Base-by-base conservation (phyloP, 2,888 invertebrate species). In the Fabriciana adippe region DNA sequence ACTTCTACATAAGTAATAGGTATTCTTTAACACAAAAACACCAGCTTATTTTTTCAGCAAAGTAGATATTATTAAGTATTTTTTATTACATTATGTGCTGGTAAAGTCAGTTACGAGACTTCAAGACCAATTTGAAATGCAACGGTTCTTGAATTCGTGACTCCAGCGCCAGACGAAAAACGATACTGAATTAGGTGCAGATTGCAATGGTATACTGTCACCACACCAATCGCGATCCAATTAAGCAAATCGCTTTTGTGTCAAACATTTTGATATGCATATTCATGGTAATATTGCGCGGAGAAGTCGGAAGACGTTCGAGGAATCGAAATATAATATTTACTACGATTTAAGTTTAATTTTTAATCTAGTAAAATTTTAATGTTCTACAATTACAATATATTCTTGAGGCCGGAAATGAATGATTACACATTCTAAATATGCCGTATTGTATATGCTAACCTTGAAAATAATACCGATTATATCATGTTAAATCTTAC, bases 381-480 rank as follows among this genome's bases (percentile, higher is more conserved):
- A 16, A 26, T 26, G 15, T 51, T n/a, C 8, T 41, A 41, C 35
- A 41, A 41, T 11, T 35, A 8, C 18, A 18, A 51, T 61, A 41
- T 31, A 51, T 61, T 48, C 26, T n/a, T 59, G 48, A 48, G 26
- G 15, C 85, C 84, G 85, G 85, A 86, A 83, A 78, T 73, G 68
- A 71, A 73, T 73, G 68, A 78, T 78, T 74, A 80, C 81, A 81
- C 79, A 84, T 80, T 81, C 71, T 66, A 60, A 61, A 63, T 68
- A 71, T 67, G 64, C 62, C 66, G 69, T 67, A 69, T 66, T 62
- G 75, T 73, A 65, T 69, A 72, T 55, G 55, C 54, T 68, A 78
- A 73, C 80, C 80, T 82, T 83, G 79, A 76, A 62, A 66, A 66
- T 66, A 75, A 78, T 77, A 76, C 76, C 74, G 79, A 79, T 83